Evolutionary conservation across 1,140 invertebrate species (phyloP).

Genomic region (Microvelia longipes): DNA sequence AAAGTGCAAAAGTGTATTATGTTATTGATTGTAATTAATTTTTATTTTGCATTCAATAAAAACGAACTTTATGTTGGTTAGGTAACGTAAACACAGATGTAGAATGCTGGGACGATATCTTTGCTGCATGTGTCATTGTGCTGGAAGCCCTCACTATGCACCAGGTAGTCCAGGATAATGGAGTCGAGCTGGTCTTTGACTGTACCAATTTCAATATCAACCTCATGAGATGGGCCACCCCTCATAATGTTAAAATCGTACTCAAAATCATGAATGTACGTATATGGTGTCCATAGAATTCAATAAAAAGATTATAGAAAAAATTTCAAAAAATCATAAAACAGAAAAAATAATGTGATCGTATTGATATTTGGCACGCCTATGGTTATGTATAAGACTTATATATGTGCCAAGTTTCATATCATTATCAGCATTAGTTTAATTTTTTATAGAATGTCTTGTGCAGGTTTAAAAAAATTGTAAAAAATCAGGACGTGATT

Average conservation of each 20-base stretch:
- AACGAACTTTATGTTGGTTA: conserved; percentile 7
- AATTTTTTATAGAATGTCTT: too few species aligned
- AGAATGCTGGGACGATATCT: conserved; percentile 13
- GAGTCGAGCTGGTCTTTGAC: conserved; percentile 15
- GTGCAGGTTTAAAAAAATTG: too few species aligned
- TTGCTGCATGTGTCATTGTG: conserved; percentile 10
- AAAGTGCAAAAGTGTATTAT: too few species aligned
- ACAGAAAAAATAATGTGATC: too few species aligned
- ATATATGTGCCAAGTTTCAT: conserved; percentile 16
- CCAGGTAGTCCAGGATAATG: conserved; percentile 17
- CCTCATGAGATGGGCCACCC: conserved; percentile 21
- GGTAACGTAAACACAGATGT: conserved; percentile 17
- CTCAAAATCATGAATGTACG: conserved; percentile 18
- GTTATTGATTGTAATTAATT: too few species aligned
- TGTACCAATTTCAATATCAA: conserved; percentile 17
- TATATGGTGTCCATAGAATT: background rate
- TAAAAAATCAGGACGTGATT: too few species aligned
- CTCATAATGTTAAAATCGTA: conserved; percentile 15
- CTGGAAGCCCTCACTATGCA: conserved; percentile 18
- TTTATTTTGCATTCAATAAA: too few species aligned
- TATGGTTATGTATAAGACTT: too few species aligned
- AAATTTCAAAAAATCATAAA: too few species aligned
- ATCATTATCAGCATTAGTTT: too few species aligned
- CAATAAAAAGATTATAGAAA: conserved; percentile 11
- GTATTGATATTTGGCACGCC: too few species aligned